Conservation (phyloP, 2,888 invertebrate genomes). For the Pristionchus exspectatus region DNA sequence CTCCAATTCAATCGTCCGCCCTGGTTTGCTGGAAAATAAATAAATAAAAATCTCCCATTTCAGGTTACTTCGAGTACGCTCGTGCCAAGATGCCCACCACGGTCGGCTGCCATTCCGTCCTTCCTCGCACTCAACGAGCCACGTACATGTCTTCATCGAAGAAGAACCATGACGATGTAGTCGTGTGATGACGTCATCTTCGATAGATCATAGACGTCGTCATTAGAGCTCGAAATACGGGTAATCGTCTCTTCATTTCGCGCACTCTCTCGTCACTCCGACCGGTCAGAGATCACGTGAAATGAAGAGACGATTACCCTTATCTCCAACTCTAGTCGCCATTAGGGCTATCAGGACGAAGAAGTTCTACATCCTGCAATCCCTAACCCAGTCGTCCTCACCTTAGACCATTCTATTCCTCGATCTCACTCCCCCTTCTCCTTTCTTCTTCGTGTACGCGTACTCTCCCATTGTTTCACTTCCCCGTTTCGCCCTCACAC, state of each 20-base stretch:
- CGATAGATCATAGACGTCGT: not conserved
- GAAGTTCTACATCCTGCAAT: too few relatives aligned
- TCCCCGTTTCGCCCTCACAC: not conserved
- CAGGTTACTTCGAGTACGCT: constrained; percentile 54
- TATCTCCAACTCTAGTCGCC: too few relatives aligned
- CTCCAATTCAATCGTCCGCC: not conserved
- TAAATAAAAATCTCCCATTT: not conserved
- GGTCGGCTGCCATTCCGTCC: constrained; percentile 75
- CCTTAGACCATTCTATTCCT: constrained; percentile 2
- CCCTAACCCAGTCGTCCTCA: not conserved
- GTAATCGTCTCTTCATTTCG: too few relatives aligned
- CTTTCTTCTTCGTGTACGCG: not conserved
- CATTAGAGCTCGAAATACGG: too few relatives aligned
- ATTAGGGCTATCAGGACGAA: too few relatives aligned
- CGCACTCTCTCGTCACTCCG: too few relatives aligned
- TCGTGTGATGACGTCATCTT: constrained; percentile 8
- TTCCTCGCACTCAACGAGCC: constrained; percentile 70
- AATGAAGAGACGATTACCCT: too few relatives aligned
- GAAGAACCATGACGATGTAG: constrained; percentile 40
- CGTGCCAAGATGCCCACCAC: constrained; percentile 49
- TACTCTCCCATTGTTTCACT: constrained; percentile 10
- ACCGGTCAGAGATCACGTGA: too few relatives aligned
- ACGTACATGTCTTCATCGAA: constrained; percentile 55
- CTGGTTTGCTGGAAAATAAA: not conserved
- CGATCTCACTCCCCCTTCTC: not conserved